These are phyloP conservation scores for Listronotus bonariensis DNA, from an alignment of 1,140 invertebrate species.

Conservation along the genomic window DNA sequence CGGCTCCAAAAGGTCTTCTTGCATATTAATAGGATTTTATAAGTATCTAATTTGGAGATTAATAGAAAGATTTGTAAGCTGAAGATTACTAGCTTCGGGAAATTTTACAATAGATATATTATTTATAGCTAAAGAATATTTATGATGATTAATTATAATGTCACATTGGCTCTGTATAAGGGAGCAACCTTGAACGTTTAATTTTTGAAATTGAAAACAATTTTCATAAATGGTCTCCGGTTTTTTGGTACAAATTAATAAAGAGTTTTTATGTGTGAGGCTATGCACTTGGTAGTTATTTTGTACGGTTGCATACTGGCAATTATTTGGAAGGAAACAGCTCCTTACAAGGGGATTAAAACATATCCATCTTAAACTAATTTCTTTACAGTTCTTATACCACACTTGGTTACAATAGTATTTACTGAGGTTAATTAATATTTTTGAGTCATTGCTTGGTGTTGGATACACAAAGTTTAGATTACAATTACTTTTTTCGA, in stretches of 20 bases:
- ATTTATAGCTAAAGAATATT: conserved; percentile 9
- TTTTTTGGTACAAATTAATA: too few species aligned
- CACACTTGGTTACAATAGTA: conserved; percentile 9
- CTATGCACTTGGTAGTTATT: too few species aligned
- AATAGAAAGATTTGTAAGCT: neutral
- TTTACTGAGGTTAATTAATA: conserved; percentile 5
- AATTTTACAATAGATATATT: neutral
- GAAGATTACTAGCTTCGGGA: neutral
- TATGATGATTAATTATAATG: conserved; percentile 1
- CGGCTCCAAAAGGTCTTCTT: neutral
- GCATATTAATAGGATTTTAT: conserved; percentile 1
- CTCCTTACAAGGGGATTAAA: neutral
- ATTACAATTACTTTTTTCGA: conserved; percentile 3
- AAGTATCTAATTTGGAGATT: conserved; percentile 4
- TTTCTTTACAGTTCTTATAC: too few species aligned
- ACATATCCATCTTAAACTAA: too few species aligned
- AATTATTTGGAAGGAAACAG: neutral
- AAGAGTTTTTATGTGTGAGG: too few species aligned
- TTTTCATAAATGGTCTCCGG: too few species aligned
- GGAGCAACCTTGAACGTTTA: neutral
- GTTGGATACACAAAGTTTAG: neutral
- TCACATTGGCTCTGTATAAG: conserved; percentile 10
- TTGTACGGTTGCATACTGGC: neutral
- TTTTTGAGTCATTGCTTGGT: conserved; percentile 7
- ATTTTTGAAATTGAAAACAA: too few species aligned